Percentiles rank a stretch among this genome's conserved stretches.
These are phyloP conservation scores for Mormyrus hasselquistii DNA, from an alignment of 2,797 vertebrate species.

Conservation along the genomic window DNA sequence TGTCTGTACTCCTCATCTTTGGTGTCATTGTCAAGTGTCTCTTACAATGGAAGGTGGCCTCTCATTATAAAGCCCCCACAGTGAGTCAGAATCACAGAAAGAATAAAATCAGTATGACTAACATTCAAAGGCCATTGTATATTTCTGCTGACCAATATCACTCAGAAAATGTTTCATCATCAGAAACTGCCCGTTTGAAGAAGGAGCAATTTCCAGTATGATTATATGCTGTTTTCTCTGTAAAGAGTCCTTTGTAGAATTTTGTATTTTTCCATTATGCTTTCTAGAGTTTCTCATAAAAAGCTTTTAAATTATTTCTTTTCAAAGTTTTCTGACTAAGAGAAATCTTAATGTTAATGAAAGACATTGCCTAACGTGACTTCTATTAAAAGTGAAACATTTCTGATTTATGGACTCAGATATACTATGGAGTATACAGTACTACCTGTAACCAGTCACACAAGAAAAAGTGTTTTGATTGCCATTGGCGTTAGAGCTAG, in stretches of 20 bases:
- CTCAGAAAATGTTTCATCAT: not conserved
- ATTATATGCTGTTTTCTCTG: not conserved
- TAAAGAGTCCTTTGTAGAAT: not conserved
- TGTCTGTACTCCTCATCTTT: slow-evolving; percentile 55
- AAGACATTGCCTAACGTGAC: not conserved
- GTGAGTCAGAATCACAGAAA: not conserved
- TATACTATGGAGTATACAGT: not conserved
- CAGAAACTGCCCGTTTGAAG: not conserved
- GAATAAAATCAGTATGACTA: not conserved
- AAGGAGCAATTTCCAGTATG: not conserved
- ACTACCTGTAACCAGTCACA: not conserved
- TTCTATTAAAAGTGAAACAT: not conserved
- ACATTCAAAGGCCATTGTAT: not conserved
- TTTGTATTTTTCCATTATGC: not conserved
- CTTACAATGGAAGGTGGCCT: slow-evolving; percentile 39
- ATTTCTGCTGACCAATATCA: not conserved
- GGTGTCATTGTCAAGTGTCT: slow-evolving; percentile 61
- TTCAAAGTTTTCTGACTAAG: not conserved
- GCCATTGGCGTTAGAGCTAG: too few relatives aligned
- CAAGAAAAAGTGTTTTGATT: not conserved
- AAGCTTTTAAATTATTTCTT: not conserved
- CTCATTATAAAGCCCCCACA: not conserved
- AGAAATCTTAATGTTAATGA: not conserved
- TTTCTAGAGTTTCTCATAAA: not conserved
- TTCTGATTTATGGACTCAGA: not conserved